Conservation (phyloP, 1,140 invertebrate species). For the Myzus persicae region DNA sequence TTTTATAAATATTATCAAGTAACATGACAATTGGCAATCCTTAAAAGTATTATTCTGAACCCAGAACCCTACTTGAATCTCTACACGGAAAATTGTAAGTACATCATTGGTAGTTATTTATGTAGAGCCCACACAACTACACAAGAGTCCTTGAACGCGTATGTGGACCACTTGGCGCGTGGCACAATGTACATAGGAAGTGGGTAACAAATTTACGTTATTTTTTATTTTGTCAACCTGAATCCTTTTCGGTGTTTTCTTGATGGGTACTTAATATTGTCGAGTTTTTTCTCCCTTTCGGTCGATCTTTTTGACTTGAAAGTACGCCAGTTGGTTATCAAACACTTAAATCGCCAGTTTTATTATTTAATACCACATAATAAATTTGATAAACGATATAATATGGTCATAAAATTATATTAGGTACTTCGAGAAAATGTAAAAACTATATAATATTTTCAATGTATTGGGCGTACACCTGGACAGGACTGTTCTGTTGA, state of each 20-base stretch:
- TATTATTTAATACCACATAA: conserved; percentile 3
- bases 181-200: not conserved
- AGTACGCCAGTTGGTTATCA: not conserved
- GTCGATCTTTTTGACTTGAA: not conserved
- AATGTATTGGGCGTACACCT: not conserved
- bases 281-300: not conserved
- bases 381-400: conserved; percentile 12
- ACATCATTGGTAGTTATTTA: not conserved
- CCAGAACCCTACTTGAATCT: not conserved
- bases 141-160: not conserved
- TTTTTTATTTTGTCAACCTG: conserved; percentile 16
- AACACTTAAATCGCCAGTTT: not conserved
- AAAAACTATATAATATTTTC: not conserved
- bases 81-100: not conserved
- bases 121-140: not conserved
- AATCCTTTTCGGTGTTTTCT: not conserved
- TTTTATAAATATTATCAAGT: not conserved
- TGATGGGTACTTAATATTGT: not conserved
- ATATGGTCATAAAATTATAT: not conserved
- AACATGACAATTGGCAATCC: not conserved
- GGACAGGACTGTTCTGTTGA: not conserved
- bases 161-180: not conserved
- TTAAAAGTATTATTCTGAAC: too few relatives aligned
- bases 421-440: not conserved
- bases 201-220: not conserved